These are phyloP conservation scores for Pseudomyrmex gracilis DNA, from an alignment of 1,140 invertebrate species.

Conservation along the genomic window DNA sequence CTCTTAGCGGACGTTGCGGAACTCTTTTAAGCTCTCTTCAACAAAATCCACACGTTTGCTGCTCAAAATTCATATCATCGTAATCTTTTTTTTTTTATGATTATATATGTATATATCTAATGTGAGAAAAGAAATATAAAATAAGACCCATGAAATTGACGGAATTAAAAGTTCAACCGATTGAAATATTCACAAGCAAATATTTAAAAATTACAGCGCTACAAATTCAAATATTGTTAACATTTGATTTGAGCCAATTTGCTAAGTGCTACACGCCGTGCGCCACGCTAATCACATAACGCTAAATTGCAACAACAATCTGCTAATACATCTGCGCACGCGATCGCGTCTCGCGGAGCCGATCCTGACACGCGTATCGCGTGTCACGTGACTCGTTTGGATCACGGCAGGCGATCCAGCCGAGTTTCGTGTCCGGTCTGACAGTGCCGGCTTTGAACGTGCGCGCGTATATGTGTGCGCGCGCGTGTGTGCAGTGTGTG, in stretches of 20 bases:
- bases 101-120: too few relatives aligned
- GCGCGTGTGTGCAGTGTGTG: neutral
- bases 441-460: constrained; percentile 48
- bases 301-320: constrained; percentile 61
- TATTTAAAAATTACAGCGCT: constrained; percentile 19
- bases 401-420: constrained; percentile 55
- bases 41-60: too few relatives aligned
- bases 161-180: too few relatives aligned
- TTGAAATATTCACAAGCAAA: neutral
- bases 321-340: constrained; percentile 60
- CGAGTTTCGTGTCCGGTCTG: constrained; percentile 55
- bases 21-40: neutral
- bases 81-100: too few relatives aligned
- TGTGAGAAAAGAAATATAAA: too few relatives aligned
- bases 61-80: too few relatives aligned
- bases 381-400: constrained; percentile 51
- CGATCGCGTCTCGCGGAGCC: constrained; percentile 46
- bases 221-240: constrained; percentile 29
- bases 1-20: neutral
- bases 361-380: constrained; percentile 57
- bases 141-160: too few relatives aligned
- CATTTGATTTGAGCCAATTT: constrained; percentile 47
- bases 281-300: constrained; percentile 52
- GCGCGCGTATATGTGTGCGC: neutral
- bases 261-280: constrained; percentile 46